Evolutionary conservation across 1,140 invertebrate species (phyloP), one percentile per base, ranked within the genome.

Genomic region (Schlechtendalia chinensis): DNA sequence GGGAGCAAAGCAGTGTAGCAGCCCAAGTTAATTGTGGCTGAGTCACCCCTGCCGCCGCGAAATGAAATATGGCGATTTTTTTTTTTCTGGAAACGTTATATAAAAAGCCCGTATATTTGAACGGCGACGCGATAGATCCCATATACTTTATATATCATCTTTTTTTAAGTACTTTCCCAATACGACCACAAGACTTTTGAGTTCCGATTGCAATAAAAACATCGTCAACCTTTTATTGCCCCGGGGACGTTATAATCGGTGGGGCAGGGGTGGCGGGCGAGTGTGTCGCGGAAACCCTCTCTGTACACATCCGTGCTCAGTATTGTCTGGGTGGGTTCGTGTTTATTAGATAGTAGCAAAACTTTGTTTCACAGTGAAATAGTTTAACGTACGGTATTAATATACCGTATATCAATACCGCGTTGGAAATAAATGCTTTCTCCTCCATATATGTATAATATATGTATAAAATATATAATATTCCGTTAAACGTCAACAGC

Each of bases 131-230:
- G 45, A 61, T 10, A 63, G 75, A 79, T 61, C 58, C 58, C 29
- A 32, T 58, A 58, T 63, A 63, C 75, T 79, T 59, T 79, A 79
- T 79, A 63, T 47, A 63, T 77, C 39, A 61, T 79, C 39, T 63
- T 79, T 54, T 79, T 79, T 61, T 79, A 79, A 79, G 75, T 61
- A 63, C 39, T 79, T 59, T 59, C 32, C 32, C 74, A 19, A 77
- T 77, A 79, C 58, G 27, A 79, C 75, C 75, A 27, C 75, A 79
- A 79, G 75, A 79, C 75, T 79, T 79, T 61, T 22, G 54, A 79
- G 75, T 79, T 79, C 75, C 75, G 58, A 61, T 63, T n/a, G 58
- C 75, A 79, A 79, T 79, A 79, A 79, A 79, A 79, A 79, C 75
- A 63, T 79, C 75, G 58, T 79, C 75, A 27, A 79, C 75, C 45